Base-by-base conservation (phyloP, 92 coral and sea anemone genomes). In the Micromussa lordhowensis region DNA sequence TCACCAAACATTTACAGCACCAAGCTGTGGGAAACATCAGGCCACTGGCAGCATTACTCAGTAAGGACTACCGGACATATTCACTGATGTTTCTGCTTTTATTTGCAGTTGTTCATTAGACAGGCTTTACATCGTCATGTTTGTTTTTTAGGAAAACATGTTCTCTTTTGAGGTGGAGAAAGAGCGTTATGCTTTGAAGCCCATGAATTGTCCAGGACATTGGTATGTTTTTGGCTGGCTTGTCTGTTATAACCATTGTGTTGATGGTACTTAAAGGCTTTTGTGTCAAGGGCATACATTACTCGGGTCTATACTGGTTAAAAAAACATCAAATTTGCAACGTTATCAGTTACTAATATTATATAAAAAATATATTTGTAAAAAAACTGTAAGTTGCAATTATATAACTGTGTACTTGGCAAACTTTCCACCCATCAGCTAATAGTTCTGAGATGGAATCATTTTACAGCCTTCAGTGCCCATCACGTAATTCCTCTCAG, bases 121-220 rank as follows among this genome's bases (percentile, higher is more conserved):
- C 34, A 26, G 17, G 0, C 0, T 26, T 10, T 35, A 15, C 34
- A 10, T 82, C 4, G 9, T 16, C 29, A 34, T 68, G 24, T 30
- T 82, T 85, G 38, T 79, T 63, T n/a, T 75, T 24, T 55, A 96
- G 99, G 98, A 97, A 83, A 85, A 97, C 90, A 91, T 97, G 98
- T 97, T 97, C 88, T 92, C 97, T 32, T 97, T 97, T 85, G 99
- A 95, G 68, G 96, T 97, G 30, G 99, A 97, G 63, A 97, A 97
- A 83, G 98, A 97, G 75, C 83, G 88, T 15, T 97, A 92, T 84
- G 99, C 99, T 49, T 85, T 97, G 29, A 97, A 97, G 77, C 99
- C 99, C 12, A 97, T 97, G 99, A 97, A 97, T 91, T 97, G 99
- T 86, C 99, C 99, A 71, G 99, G 99, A 54, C 99, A 97, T 75